Percentiles rank a stretch among this genome's conserved stretches.
phyloP scores from a whole-genome alignment of 2,888 invertebrate species.

The Drepana falcataria region DNA sequence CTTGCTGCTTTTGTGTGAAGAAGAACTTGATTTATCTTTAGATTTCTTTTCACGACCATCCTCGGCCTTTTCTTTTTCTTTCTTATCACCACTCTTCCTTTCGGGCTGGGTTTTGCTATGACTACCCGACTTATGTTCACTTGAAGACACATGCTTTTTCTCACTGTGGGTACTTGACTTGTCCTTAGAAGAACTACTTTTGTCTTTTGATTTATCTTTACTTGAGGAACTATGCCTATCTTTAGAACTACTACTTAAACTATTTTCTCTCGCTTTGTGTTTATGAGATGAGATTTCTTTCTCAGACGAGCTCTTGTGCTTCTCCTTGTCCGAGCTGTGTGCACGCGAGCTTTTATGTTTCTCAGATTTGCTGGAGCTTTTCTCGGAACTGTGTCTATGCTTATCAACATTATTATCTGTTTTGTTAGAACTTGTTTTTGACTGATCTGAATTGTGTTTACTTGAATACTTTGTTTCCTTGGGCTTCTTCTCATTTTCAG shows the following conservation, averaged over 20 bases:
- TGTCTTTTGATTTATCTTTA: conserved; percentile 59
- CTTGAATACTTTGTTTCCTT: conserved; percentile 31
- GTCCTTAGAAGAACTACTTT: conserved; percentile 57
- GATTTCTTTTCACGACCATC: conserved; percentile 49
- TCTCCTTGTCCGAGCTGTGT: conserved; percentile 26
- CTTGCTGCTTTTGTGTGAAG: conserved; percentile 47
- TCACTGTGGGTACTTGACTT: conserved; percentile 57
- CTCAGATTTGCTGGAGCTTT: conserved; percentile 14
- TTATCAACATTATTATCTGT: conserved; percentile 33
- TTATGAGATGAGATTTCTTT: conserved; percentile 29
- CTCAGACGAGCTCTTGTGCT: conserved; percentile 37
- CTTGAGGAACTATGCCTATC: conserved; percentile 58
- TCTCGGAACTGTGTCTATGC: conserved; percentile 17
- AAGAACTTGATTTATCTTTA: conserved; percentile 55
- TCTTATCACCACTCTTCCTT: conserved; percentile 21
- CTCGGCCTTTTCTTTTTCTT: not conserved
- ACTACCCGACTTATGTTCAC: conserved; percentile 46
- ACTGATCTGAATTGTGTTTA: conserved; percentile 31
- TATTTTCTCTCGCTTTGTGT: conserved; percentile 40
- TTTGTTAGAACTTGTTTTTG: conserved; percentile 30
- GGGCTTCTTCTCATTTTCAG: conserved; percentile 38
- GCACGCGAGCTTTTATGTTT: conserved; percentile 13
- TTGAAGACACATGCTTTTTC: conserved; percentile 49
- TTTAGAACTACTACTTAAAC: conserved; percentile 48
- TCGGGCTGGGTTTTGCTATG: conserved; percentile 44